phyloP scores from a whole-genome alignment of 2,797 vertebrate species.

The Lutjanus campechanus region DNA sequence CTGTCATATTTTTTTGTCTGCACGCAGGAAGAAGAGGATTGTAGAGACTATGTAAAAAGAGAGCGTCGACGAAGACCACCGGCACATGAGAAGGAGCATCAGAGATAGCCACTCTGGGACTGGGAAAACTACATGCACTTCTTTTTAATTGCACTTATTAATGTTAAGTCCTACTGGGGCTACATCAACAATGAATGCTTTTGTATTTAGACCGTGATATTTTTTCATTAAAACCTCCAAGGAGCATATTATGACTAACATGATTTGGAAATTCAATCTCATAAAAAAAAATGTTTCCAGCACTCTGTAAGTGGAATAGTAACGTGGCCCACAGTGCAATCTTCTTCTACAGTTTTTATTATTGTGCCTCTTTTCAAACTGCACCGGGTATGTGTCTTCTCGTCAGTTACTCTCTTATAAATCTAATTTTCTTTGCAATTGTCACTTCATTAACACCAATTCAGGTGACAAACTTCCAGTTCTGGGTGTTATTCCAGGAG shows the following conservation, averaged over 20 bases:
- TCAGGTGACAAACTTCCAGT: not conserved
- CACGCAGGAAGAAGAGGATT: conserved; percentile 72
- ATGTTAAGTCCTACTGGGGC: not conserved
- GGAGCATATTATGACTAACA: not conserved
- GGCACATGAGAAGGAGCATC: conserved; percentile 40
- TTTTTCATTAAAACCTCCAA: conserved; percentile 37
- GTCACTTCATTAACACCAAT: not conserved
- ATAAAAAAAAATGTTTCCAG: not conserved
- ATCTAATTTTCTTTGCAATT: not conserved
- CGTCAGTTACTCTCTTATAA: not conserved
- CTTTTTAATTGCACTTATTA: conserved; percentile 1
- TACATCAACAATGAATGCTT: conserved; percentile 1
- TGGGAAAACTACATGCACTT: not conserved
- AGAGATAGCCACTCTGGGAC: not conserved
- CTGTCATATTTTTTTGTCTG: conserved; percentile 47
- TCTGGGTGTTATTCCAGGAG: not conserved
- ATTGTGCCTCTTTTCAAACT: not conserved
- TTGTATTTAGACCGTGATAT: conserved; percentile 29
- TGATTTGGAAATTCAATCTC: not conserved
- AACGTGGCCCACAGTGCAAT: not conserved
- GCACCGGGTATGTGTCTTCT: not conserved
- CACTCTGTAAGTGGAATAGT: not conserved
- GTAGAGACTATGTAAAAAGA: conserved; percentile 37
- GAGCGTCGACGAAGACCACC: conserved; percentile 44
- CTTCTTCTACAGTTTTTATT: not conserved